Evolutionary conservation across 2,113 vertebrate genomes (phyloP).

Genomic region (Dipodomys merriami): DNA sequence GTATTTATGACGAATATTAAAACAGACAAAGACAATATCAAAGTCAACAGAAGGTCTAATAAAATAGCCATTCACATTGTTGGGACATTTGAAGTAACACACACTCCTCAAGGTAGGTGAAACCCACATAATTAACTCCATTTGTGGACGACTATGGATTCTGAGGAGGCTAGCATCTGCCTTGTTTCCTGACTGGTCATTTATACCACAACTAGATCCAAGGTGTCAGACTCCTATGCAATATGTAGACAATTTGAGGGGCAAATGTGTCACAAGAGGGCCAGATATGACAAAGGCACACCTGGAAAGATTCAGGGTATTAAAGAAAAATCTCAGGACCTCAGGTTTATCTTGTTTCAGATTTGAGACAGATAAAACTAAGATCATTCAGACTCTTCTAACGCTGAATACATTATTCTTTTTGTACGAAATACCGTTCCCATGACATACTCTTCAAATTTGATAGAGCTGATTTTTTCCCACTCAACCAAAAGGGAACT

Average conservation of each 20-base stretch:
- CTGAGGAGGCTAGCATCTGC: not conserved
- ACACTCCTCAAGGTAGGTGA: not conserved
- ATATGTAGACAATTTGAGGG: not conserved
- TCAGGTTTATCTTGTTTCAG: not conserved
- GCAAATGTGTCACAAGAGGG: not conserved
- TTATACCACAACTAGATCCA: not conserved
- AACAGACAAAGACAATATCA: not conserved
- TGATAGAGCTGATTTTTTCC: conserved; percentile 10
- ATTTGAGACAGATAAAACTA: conserved; percentile 35
- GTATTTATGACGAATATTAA: conserved; percentile 28
- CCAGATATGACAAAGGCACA: not conserved
- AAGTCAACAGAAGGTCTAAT: not conserved
- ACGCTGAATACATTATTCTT: not conserved
- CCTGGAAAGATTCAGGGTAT: not conserved
- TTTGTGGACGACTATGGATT: not conserved
- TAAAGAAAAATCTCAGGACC: not conserved
- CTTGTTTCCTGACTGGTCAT: not conserved
- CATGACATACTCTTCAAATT: not conserved
- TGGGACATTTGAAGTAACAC: not conserved
- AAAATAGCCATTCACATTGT: not conserved
- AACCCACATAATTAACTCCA: not conserved
- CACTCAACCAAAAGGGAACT: conserved; percentile 12
- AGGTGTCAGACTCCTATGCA: not conserved
- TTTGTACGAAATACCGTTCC: conserved; percentile 20
- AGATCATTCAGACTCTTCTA: not conserved